Evolutionary conservation across 1,140 invertebrate species (phyloP), one percentile per base, ranked within the genome.

Genomic region (Metaphire vulgaris): DNA sequence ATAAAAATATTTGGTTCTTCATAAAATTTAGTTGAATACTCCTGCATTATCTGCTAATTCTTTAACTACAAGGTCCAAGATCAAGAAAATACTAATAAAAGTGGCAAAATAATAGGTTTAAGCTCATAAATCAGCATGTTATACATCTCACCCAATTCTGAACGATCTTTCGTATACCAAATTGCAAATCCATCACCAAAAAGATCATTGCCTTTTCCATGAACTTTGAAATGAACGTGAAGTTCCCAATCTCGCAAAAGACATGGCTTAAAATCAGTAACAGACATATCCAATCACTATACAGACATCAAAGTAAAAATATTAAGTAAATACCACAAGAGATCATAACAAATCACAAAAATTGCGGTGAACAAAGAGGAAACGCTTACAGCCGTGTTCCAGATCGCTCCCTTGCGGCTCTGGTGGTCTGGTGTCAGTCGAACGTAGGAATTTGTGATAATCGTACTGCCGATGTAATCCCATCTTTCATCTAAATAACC

Each of bases 141-240:
- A n/a, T n/a, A n/a, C n/a, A n/a, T n/a, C n/a, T n/a, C n/a, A 86
- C 89, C 97, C 0, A 88, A 69, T 78, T 90, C 83, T 90, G 97
- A 92, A 76, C 93, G 89, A 74, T 99, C 95, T 84, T 92, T 92
- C 0, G 93, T 91, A 86, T 99, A 99, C 97, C 98, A 99, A 83
- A 99, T 91, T 0, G 91, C 96, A 84, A 99, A 90, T 1, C 98
- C 98, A 89, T 99, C 98, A 1, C 97, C 98, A 88, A 93, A 99
- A 12, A 99, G 87, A 79, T 98, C 95, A 83, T 92, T 96, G 0
- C 96, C 95, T 80, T 91, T 91, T 0, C 98, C 97, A 86, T 97
- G 92, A 1, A 99, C 92, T 88, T 97, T 96, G 84, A 99, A 99
- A 76, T 96, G 92, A 1, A 99, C 89, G 89, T 98, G 94, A 0